Evolutionary conservation across 2,888 invertebrate species (phyloP).

Genomic region (Diachrysia chrysitis): DNA sequence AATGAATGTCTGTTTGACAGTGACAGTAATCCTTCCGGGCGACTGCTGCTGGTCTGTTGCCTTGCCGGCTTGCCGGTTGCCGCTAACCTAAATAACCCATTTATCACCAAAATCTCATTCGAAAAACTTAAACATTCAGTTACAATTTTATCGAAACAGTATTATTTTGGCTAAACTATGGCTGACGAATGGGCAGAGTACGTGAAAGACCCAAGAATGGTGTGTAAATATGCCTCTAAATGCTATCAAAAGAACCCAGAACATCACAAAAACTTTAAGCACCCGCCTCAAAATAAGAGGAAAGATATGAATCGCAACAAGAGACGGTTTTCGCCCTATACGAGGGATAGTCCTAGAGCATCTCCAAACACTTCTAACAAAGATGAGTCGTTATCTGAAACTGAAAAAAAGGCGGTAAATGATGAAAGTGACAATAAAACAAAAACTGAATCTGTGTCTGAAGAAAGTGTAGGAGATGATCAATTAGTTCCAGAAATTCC

Average conservation of each 20-base stretch:
- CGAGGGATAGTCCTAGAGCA: conserved; percentile 44
- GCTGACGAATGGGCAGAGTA: conserved; percentile 79
- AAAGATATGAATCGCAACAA: conserved; percentile 57
- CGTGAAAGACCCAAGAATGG: conserved; percentile 82
- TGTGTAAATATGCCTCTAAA: conserved; percentile 93
- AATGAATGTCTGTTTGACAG: no score
- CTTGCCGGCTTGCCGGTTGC: not conserved
- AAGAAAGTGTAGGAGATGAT: conserved; percentile 10
- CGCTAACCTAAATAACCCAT: not conserved
- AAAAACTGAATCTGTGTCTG: not conserved
- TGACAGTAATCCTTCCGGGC: no score
- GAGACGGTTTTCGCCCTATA: conserved; percentile 69
- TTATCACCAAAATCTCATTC: not conserved
- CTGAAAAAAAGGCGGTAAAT: conserved; percentile 1
- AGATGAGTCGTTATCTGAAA: conserved; percentile 10
- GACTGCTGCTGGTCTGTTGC: no score
- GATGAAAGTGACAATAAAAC: conserved; percentile 10
- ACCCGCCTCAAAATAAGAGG: conserved; percentile 88
- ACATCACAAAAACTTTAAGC: conserved; percentile 93
- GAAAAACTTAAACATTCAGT: not conserved
- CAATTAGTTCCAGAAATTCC: conserved; percentile 58
- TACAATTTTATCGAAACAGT: no score
- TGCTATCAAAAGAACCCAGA: conserved; percentile 95
- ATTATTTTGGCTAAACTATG: conserved; percentile 62
- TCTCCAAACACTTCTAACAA: conserved; percentile 16